phyloP scores from a whole-genome alignment of 2,113 vertebrate species.

The Lutjanus erythropterus region DNA sequence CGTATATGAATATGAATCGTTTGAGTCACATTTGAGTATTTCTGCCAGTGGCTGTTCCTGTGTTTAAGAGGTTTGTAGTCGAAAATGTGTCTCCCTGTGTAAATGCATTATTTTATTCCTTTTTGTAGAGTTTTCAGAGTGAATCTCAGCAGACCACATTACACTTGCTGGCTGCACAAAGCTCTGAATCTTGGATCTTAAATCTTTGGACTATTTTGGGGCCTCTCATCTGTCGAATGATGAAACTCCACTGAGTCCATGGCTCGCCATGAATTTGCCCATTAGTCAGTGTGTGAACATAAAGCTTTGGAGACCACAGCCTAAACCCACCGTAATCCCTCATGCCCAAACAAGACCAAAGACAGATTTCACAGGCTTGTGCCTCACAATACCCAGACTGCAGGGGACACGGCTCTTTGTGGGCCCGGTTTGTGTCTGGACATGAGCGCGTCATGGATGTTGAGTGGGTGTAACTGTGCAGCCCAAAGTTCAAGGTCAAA shows the following conservation, averaged over 20 bases:
- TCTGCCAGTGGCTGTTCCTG: background rate
- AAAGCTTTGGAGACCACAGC: slow-evolving; percentile 48
- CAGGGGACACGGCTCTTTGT: slow-evolving; percentile 59
- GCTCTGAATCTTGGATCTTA: slow-evolving; percentile 1
- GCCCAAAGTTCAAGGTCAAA: slow-evolving; percentile 58
- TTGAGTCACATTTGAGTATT: too few relatives aligned
- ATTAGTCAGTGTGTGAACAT: slow-evolving; percentile 52
- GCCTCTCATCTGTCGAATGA: slow-evolving; percentile 26
- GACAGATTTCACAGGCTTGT: slow-evolving; percentile 78
- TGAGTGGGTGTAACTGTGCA: slow-evolving; percentile 34
- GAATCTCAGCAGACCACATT: background rate
- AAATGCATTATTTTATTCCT: background rate
- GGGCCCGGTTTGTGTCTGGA: slow-evolving; percentile 55
- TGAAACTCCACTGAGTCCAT: slow-evolving; percentile 24
- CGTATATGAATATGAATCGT: too few relatives aligned
- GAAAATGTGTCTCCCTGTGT: background rate
- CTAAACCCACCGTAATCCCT: slow-evolving; percentile 74
- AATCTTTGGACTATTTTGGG: slow-evolving; percentile 11
- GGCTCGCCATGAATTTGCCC: slow-evolving; percentile 51
- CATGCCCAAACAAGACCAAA: slow-evolving; percentile 73
- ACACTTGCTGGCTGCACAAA: background rate
- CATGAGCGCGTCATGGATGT: slow-evolving; percentile 28
- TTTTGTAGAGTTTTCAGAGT: background rate
- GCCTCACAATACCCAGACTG: slow-evolving; percentile 73
- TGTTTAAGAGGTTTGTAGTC: background rate